Evolutionary conservation across 2,113 vertebrate genomes (phyloP).

Genomic region (Passerina amoena): DNA sequence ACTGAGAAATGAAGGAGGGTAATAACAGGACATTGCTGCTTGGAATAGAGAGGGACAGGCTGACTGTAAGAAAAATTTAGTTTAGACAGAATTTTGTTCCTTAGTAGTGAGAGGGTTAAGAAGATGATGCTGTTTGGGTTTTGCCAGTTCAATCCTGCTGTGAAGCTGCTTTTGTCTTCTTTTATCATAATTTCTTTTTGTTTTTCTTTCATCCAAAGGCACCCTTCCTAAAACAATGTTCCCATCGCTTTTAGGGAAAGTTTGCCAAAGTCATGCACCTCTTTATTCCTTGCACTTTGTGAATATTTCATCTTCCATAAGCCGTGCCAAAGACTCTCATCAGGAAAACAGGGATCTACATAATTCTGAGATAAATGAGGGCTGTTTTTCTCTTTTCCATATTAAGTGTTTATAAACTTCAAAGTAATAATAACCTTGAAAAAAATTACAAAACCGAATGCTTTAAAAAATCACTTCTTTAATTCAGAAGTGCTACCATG

Average conservation of each 20-base stretch:
- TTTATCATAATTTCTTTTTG: background rate
- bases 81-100: background rate
- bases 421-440: background rate
- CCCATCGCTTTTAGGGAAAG: background rate
- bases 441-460: background rate
- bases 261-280: background rate
- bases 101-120: background rate
- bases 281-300: background rate
- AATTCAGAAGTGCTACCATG: background rate
- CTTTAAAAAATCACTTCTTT: background rate
- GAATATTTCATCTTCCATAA: conserved; percentile 15
- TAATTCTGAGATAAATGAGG: background rate
- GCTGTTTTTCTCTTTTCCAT: background rate
- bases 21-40: background rate
- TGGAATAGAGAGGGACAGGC: background rate
- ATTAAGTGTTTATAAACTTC: background rate
- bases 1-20: background rate
- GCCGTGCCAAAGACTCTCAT: background rate
- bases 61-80: background rate
- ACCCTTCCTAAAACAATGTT: background rate
- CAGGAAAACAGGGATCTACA: background rate
- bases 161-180: background rate
- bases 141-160: background rate
- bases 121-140: background rate
- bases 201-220: background rate